Evolutionary conservation across 2,797 vertebrate species (phyloP).

Genomic region (Brachymystax lenok): DNA sequence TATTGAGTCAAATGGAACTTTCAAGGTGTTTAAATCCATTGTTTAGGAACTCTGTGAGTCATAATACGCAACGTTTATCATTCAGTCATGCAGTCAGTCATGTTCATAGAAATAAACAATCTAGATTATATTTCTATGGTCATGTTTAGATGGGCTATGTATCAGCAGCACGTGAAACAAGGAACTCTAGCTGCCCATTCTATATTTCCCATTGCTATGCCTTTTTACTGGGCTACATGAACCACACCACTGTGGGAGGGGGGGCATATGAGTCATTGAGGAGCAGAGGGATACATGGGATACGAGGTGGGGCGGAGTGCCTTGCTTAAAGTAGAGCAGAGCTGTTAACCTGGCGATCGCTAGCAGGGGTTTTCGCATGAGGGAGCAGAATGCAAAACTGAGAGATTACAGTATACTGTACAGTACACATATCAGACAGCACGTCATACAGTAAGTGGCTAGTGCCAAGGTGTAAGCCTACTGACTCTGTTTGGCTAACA

Average conservation of each 20-base stretch:
- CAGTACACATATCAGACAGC: conserved; percentile 50
- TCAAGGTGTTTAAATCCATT: background rate
- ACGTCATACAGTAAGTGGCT: conserved; percentile 36
- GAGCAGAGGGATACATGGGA: conserved; percentile 49
- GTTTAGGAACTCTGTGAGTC: conserved; percentile 56
- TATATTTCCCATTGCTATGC: conserved; percentile 71
- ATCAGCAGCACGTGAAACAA: conserved; percentile 50
- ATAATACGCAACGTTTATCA: conserved; percentile 5
- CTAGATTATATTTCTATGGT: conserved; percentile 8
- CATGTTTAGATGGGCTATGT: conserved; percentile 57
- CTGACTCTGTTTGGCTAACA: background rate
- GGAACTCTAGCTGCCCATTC: conserved; percentile 49
- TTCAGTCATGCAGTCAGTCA: conserved; percentile 36
- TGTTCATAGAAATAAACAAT: background rate
- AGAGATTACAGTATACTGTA: conserved; percentile 25
- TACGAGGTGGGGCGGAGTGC: conserved; percentile 76
- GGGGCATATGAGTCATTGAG: conserved; percentile 41
- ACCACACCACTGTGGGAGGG: conserved; percentile 81
- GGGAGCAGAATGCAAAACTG: conserved; percentile 52
- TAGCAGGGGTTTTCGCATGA: conserved; percentile 8
- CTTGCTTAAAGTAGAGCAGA: conserved; percentile 79
- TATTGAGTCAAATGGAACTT: conserved; percentile 29
- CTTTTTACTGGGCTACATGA: conserved; percentile 79
- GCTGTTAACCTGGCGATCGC: conserved; percentile 46
- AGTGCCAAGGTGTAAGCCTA: conserved; percentile 42